Evolutionary conservation across 2,888 invertebrate genomes (phyloP).

Genomic region (Ophion slaviceki): DNA sequence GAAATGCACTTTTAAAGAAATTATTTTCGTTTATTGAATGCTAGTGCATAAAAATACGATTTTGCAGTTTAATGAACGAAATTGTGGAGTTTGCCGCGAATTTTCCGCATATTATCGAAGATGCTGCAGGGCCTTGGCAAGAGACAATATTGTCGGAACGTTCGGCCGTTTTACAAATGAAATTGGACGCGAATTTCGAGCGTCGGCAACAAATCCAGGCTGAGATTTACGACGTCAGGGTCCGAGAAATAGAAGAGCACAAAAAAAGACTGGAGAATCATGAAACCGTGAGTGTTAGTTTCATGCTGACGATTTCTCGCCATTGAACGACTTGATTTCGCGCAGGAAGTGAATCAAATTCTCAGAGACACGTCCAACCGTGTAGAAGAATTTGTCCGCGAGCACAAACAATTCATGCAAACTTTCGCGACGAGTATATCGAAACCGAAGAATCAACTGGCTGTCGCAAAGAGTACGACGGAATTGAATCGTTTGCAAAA

Average conservation of each 20-base stretch:
- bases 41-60: background rate
- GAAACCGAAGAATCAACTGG: conserved; percentile 41
- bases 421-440: conserved; percentile 20
- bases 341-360: conserved; percentile 51
- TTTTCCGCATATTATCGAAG: conserved; percentile 53
- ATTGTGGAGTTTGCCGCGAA: conserved; percentile 50
- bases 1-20: no score
- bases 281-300: conserved; percentile 57
- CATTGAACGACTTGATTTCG: background rate
- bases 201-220: conserved; percentile 56
- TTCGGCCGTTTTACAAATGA: conserved; percentile 38
- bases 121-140: conserved; percentile 60
- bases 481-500: conserved; percentile 65
- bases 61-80: conserved; percentile 60
- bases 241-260: conserved; percentile 65
- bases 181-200: conserved; percentile 53
- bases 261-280: conserved; percentile 63
- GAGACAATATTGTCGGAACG: conserved; percentile 47
- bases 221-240: conserved; percentile 59
- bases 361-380: conserved; percentile 36
- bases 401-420: conserved; percentile 40
- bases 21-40: background rate
- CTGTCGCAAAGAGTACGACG: conserved; percentile 46
- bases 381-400: conserved; percentile 52
- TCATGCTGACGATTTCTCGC: background rate